Evolutionary conservation across 2,888 invertebrate species (phyloP), one percentile per base, ranked within the genome.

Genomic region (Nymphalis polychloros): DNA sequence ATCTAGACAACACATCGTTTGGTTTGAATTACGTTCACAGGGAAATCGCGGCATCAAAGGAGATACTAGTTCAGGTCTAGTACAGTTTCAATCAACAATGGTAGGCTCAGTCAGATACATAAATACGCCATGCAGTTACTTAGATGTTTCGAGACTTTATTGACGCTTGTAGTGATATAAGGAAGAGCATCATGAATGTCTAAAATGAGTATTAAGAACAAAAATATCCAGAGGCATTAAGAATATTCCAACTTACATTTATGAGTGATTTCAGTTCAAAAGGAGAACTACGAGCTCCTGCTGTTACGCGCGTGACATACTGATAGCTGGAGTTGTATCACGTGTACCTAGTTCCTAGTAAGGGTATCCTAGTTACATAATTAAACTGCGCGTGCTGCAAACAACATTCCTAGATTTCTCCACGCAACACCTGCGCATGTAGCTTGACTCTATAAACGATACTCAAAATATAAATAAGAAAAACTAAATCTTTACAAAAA

Each of bases 1-100:
- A 63, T 60, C 63, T 61, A 50, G 46, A 67, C 69, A 67, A 16
- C 57, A 50, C 60, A 57, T 61, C 68, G 63, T 10, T 20, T 13
- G 27, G 41, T n/a, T 31, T 52, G 67, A 64, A 20, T 64, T 53
- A 68, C 55, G 55, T 55, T 60, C 48, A 35, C 49, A 27, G 55
- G 63, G 55, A 63, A 52, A 66, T 63, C 61, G 55, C 53, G 8
- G 46, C 68, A 67, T 67, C 67, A 64, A 70, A 64, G 63, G 52
- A 27, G 27, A 63, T 48, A 13, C 27, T 19, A n/a, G n/a, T 50
- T 20, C 16, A 49, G 46, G 61, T 53, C 57, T 31, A 17, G 27
- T 64, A 50, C 49, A n/a, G 49, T 46, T 50, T 50, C 48, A 64
- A 41, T 49, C 10, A 59, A 2, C 64, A 41, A 64, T 49, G n/a